Evolutionary conservation across 2,113 vertebrate genomes (phyloP).

Genomic region (Cyanoderma ruficeps): DNA sequence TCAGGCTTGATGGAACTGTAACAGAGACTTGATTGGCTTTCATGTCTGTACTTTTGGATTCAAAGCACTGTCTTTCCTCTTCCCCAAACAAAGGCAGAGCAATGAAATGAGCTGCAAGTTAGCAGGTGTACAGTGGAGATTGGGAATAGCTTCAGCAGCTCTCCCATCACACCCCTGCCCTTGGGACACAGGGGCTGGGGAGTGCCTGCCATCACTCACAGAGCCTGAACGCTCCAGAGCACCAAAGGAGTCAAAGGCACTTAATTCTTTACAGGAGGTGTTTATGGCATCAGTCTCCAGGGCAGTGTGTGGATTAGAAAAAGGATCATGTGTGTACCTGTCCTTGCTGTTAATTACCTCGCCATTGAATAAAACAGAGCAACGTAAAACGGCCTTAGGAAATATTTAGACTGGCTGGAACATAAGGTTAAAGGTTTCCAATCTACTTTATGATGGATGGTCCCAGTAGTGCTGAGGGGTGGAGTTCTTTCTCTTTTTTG

Average conservation of each 20-base stretch:
- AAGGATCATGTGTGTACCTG: not conserved
- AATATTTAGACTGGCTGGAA: conserved; percentile 5
- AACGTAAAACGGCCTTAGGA: conserved; percentile 25
- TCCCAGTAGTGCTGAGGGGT: not conserved
- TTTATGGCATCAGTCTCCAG: not conserved
- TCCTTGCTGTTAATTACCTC: conserved; percentile 49
- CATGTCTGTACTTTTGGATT: not conserved
- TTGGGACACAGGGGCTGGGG: not conserved
- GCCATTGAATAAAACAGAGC: not conserved
- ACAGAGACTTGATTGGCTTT: not conserved
- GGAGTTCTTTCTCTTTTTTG: not conserved
- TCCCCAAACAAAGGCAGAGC: not conserved
- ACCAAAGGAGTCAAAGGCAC: not conserved
- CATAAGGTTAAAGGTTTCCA: conserved; percentile 33
- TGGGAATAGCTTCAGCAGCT: not conserved
- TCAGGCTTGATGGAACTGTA: not conserved
- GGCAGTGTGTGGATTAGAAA: not conserved
- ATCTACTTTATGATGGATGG: not conserved
- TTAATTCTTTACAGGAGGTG: not conserved
- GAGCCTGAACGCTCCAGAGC: not conserved
- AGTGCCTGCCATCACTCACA: not conserved
- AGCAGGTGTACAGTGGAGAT: not conserved
- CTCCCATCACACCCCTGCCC: not conserved
- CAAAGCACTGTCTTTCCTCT: not conserved
- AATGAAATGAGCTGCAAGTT: not conserved